phyloP scores from a whole-genome alignment of 2,888 invertebrate species.

The Teleogryllus oceanicus region DNA sequence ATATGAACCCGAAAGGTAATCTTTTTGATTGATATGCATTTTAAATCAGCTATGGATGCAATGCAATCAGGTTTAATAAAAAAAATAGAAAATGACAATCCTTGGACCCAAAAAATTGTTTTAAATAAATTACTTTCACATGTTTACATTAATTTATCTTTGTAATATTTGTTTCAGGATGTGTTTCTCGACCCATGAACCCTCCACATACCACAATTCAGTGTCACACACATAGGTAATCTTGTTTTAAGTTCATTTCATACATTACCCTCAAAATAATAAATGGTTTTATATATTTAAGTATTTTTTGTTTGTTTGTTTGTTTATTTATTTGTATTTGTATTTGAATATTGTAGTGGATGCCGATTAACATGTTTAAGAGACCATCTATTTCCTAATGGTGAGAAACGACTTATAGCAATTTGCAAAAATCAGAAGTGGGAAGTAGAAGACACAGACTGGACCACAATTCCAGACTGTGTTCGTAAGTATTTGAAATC shows the following conservation, averaged over 20 bases:
- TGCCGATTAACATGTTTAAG: slow-evolving; percentile 53
- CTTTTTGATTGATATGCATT: too few relatives aligned
- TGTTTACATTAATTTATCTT: too few relatives aligned
- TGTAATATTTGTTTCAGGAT: slow-evolving; percentile 33
- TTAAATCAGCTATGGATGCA: too few relatives aligned
- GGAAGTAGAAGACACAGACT: slow-evolving; percentile 50
- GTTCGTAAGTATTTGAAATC: slow-evolving; percentile 53
- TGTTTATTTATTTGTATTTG: neutral
- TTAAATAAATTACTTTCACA: too few relatives aligned
- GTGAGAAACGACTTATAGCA: slow-evolving; percentile 50
- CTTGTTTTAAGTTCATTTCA: neutral
- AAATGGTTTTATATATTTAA: neutral
- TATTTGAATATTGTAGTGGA: slow-evolving; percentile 43
- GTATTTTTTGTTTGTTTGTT: neutral
- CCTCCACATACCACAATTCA: slow-evolving; percentile 38
- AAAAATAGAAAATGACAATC: too few relatives aligned
- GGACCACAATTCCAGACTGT: slow-evolving; percentile 57
- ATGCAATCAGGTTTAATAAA: too few relatives aligned
- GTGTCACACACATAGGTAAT: slow-evolving; percentile 34
- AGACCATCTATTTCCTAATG: slow-evolving; percentile 55
- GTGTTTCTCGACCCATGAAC: slow-evolving; percentile 42
- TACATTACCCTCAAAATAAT: neutral
- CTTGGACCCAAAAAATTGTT: neutral
- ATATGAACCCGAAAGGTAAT: too few relatives aligned
- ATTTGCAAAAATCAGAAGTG: slow-evolving; percentile 53